Evolutionary conservation across 2,113 vertebrate species (phyloP), one percentile per base, ranked within the genome.

Genomic region (Colinus virginianus): DNA sequence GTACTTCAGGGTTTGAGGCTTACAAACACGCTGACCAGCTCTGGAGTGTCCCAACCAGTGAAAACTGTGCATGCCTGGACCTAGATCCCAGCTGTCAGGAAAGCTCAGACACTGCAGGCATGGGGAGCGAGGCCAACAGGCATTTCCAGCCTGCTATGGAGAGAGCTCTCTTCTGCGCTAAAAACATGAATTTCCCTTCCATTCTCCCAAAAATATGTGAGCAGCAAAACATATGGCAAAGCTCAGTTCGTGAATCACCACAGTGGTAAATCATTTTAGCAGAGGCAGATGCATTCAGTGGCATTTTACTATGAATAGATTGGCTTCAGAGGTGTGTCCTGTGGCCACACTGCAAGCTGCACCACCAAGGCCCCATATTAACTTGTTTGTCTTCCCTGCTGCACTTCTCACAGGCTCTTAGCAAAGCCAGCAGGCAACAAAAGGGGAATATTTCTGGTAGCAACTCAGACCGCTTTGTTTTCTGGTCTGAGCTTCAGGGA

Each of bases 211-310:
- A 77, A 84, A 49, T 38, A 30, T 4, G 7, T 2, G 3, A 61
- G 32, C 23, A 68, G 18, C 46, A 66, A 71, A 85, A 61, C 45
- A 70, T 8, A 69, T 17, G 58, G 56, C 80, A 80, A 48, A 58
- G 40, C 36, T 26, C 69, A 61, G 38, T 17, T 61, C 2, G 2
- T 42, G 72, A 72, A 40, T 61, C 63, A 38, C 64, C 1, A 0
- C 32, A 8, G 59, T 2, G 67, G 32, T 25, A 78, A 78, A 30
- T 11, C 4, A 6, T 49, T 76, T 90, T 66, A 66, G 70, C 58
- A 49, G 59, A 56, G 51, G 69, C 75, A 51, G 43, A 66, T 23
- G 56, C 0, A 2, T 43, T 19, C 55, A 6, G 63, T 1, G 0
- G 46, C 0, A 1, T 1, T 32, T 48, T 19, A 38, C 45, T n/a